These are phyloP conservation scores for Onthophagus taurus DNA, from an alignment of 1,140 invertebrate species.

Conservation along the genomic window DNA sequence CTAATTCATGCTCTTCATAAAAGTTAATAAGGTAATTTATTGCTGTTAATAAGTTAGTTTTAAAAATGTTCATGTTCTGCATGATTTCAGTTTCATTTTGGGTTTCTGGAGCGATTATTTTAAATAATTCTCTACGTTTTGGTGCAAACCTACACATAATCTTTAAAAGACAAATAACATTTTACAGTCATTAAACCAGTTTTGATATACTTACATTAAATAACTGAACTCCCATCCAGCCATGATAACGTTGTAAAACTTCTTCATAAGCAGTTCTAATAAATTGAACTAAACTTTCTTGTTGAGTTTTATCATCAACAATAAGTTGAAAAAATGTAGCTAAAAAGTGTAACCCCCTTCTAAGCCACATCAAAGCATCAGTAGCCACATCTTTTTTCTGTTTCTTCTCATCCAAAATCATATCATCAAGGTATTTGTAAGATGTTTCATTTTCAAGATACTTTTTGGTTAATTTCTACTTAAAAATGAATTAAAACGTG, in stretches of 20 bases:
- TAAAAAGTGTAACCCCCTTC: conserved; percentile 53
- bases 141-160: conserved; percentile 27
- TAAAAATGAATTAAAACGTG: conserved; percentile 14
- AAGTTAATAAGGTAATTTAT: conserved; percentile 22
- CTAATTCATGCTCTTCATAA: conserved; percentile 21
- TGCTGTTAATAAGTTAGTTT: conserved; percentile 19
- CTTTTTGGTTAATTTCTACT: conserved; percentile 53
- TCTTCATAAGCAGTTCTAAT: conserved; percentile 51
- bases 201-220: conserved; percentile 45
- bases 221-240: conserved; percentile 55
- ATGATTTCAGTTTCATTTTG: conserved; percentile 26
- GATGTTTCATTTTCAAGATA: conserved; percentile 44
- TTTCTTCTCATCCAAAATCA: conserved; percentile 49
- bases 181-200: neutral
- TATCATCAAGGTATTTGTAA: conserved; percentile 52
- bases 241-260: conserved; percentile 53
- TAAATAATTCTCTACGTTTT: conserved; percentile 20
- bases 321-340: conserved; percentile 48
- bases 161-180: conserved; percentile 12
- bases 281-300: conserved; percentile 46
- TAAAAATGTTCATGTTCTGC: conserved; percentile 24
- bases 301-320: conserved; percentile 40
- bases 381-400: conserved; percentile 41
- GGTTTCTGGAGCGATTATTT: conserved; percentile 18
- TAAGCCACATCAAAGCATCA: conserved; percentile 58